These are phyloP conservation scores for Matsumyia berberina DNA, from an alignment of 2,888 invertebrate genomes.

Conservation along the genomic window DNA sequence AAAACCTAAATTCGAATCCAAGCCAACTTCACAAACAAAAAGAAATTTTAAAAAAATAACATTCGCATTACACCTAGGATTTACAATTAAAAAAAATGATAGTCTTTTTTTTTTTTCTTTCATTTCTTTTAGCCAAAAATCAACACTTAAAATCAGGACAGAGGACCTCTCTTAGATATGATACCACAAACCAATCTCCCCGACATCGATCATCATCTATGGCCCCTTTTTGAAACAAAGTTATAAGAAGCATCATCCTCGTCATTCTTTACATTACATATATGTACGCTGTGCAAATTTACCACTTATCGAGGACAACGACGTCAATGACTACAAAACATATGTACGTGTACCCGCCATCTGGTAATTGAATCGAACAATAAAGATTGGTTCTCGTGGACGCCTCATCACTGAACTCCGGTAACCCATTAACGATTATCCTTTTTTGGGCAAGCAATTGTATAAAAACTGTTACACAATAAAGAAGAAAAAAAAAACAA, in stretches of 20 bases:
- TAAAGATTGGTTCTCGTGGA: slow-evolving; percentile 50
- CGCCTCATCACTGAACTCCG: slow-evolving; percentile 5
- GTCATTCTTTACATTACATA: no score
- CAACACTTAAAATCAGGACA: background rate
- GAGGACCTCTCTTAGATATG: background rate
- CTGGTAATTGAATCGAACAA: slow-evolving; percentile 57
- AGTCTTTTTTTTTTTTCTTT: background rate
- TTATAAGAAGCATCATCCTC: background rate
- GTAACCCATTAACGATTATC: slow-evolving; percentile 26
- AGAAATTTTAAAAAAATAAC: no score
- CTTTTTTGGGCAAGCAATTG: background rate
- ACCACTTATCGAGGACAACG: slow-evolving; percentile 30
- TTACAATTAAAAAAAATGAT: no score
- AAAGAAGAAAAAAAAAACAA: background rate
- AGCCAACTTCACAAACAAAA: no score
- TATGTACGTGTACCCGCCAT: slow-evolving; percentile 27
- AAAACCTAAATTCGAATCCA: no score
- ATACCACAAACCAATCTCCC: background rate
- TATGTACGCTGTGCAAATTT: slow-evolving; percentile 38
- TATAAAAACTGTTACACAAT: background rate
- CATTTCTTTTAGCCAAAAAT: slow-evolving; percentile 7
- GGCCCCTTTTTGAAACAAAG: slow-evolving; percentile 7
- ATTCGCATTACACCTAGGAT: no score
- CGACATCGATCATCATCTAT: background rate
- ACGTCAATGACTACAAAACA: slow-evolving; percentile 19